These are phyloP conservation scores for Tragelaphus buxtoni DNA, from an alignment of 2,113 vertebrate genomes.

Conservation along the genomic window DNA sequence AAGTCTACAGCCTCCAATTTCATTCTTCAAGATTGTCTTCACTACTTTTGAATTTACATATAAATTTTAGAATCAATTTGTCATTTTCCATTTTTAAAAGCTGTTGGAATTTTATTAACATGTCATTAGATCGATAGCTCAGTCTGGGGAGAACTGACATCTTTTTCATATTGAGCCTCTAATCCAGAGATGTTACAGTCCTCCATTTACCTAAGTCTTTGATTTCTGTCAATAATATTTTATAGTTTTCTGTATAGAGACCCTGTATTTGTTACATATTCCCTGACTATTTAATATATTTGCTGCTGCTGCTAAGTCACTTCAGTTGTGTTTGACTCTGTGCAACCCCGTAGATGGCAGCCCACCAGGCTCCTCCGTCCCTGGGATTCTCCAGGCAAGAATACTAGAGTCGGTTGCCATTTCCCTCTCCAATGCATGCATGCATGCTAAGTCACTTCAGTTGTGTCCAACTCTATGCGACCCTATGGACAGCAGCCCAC, in stretches of 20 bases:
- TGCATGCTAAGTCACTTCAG: neutral
- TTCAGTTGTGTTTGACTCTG: neutral
- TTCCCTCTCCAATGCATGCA: neutral
- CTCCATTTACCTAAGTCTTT: neutral
- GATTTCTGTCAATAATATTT: neutral
- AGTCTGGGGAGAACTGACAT: neutral
- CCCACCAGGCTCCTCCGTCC: neutral
- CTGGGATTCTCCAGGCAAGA: neutral
- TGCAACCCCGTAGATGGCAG: neutral
- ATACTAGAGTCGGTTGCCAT: neutral
- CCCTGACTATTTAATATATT: neutral
- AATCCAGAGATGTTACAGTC: neutral
- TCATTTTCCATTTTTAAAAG: neutral
- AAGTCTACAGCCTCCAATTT: neutral
- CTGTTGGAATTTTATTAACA: neutral
- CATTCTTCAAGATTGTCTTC: neutral
- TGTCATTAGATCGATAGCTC: neutral
- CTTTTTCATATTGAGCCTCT: neutral
- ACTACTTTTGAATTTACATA: neutral
- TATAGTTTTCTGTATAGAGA: neutral
- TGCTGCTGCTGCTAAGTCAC: neutral
- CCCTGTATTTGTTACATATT: neutral
- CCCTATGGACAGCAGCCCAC: neutral
- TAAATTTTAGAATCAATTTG: constrained; percentile 13
- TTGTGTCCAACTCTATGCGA: neutral